These are phyloP conservation scores for Gephyroberyx darwinii DNA, from an alignment of 2,797 vertebrate genomes.

Conservation along the genomic window DNA sequence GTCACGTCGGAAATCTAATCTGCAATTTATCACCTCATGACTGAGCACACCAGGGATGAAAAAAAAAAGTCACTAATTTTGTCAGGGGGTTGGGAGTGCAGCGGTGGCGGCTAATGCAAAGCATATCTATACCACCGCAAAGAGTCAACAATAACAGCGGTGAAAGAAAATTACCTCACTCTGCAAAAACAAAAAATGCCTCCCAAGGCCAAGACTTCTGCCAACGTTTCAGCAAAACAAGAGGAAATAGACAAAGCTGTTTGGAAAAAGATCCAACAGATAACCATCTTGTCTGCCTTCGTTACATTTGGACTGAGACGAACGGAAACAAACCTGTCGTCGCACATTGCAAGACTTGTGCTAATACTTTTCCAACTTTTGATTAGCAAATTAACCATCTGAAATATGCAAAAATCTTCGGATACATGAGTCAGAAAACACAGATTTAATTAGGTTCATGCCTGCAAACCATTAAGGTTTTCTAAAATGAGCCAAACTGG, in stretches of 20 bases:
- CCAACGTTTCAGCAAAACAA: constrained; percentile 52
- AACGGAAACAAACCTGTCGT: constrained; percentile 59
- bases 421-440: constrained; percentile 7
- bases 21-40: constrained; percentile 1
- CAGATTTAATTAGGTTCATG: not conserved
- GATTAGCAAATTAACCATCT: constrained; percentile 45
- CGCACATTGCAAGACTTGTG: constrained; percentile 16
- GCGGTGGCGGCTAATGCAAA: constrained; percentile 27
- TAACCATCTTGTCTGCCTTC: constrained; percentile 58
- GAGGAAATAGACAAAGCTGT: constrained; percentile 60
- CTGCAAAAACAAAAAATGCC: constrained; percentile 3
- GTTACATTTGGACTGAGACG: constrained; percentile 50
- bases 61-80: not conserved
- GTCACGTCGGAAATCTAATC: constrained; percentile 34
- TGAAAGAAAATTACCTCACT: constrained; percentile 31
- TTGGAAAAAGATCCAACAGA: constrained; percentile 53
- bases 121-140: constrained; percentile 22
- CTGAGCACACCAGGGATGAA: constrained; percentile 12
- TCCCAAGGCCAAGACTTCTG: constrained; percentile 30
- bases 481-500: constrained; percentile 10
- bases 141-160: constrained; percentile 35
- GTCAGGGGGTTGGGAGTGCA: constrained; percentile 14
- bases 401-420: constrained; percentile 10
- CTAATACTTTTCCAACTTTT: constrained; percentile 26
- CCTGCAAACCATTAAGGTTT: not conserved